Percentiles rank a stretch among this genome's conserved stretches.
Evolutionary conservation across 1,140 invertebrate species (phyloP).

Genomic region (Orius laevigatus): DNA sequence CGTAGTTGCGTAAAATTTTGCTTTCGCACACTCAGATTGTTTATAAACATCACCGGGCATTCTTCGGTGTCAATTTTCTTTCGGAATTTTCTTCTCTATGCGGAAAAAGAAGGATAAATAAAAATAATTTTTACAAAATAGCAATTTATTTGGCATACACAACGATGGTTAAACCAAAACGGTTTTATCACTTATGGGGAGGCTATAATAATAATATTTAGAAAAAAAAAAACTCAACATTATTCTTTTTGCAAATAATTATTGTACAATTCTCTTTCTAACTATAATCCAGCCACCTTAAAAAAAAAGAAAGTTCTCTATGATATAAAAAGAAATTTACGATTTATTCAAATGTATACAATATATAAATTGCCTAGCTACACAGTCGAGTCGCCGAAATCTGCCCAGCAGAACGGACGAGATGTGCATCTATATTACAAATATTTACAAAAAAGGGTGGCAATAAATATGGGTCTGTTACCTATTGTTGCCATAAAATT

Average conservation of each 20-base stretch:
- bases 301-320: not conserved
- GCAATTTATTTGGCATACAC: constrained; percentile 15
- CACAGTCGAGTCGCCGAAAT: not conserved
- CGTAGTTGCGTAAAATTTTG: too few relatives aligned
- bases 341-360: not conserved
- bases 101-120: not conserved
- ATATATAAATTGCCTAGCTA: constrained; percentile 1
- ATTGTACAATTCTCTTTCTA: not conserved
- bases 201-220: not conserved
- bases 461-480: constrained; percentile 4
- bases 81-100: too few relatives aligned
- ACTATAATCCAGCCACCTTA: not conserved
- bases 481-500: constrained; percentile 9
- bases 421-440: not conserved
- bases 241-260: not conserved
- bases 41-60: too few relatives aligned
- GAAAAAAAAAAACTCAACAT: not conserved
- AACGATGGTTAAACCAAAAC: constrained; percentile 10
- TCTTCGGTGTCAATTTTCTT: too few relatives aligned
- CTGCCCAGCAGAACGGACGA: not conserved
- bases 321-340: not conserved
- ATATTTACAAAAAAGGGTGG: constrained; percentile 1
- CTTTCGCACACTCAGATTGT: too few relatives aligned
- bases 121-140: constrained; percentile 11
- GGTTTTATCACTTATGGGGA: not conserved